phyloP scores from a whole-genome alignment of 2,888 invertebrate genomes.

The Cryptocheilus praepositus region DNA sequence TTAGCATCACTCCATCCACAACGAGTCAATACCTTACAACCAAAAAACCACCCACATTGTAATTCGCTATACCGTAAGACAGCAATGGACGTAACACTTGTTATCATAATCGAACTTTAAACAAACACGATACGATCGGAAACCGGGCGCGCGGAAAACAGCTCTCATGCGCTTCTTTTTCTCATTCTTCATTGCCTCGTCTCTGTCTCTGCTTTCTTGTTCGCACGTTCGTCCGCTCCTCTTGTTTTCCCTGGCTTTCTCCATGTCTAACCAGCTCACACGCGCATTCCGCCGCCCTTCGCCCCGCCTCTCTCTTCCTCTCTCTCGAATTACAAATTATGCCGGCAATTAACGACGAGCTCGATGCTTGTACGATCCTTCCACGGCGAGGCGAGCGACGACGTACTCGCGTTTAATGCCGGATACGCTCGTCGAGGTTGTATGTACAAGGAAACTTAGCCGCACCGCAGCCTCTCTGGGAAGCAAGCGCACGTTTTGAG shows the following conservation, averaged over 20 bases:
- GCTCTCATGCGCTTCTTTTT: slow-evolving; percentile 13
- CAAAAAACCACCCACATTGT: too few species aligned
- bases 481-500: slow-evolving; percentile 40
- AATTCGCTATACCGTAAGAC: too few species aligned
- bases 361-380: slow-evolving; percentile 55
- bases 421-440: slow-evolving; percentile 44
- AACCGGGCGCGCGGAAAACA: too few species aligned
- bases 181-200: slow-evolving; percentile 2
- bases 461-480: slow-evolving; percentile 11
- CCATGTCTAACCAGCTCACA: neutral
- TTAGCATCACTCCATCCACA: too few species aligned
- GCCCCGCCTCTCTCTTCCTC: slow-evolving; percentile 27
- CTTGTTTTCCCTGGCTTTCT: too few species aligned
- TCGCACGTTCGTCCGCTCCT: too few species aligned
- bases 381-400: slow-evolving; percentile 45
- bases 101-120: too few species aligned
- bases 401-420: slow-evolving; percentile 47
- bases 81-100: too few species aligned
- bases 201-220: too few species aligned
- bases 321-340: slow-evolving; percentile 65
- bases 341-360: slow-evolving; percentile 61
- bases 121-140: too few species aligned
- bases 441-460: slow-evolving; percentile 51
- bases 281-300: slow-evolving; percentile 8
- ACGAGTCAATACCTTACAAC: too few species aligned